Evolutionary conservation across 2,113 vertebrate species (phyloP).

Genomic region (Petrocephalus zakoni): DNA sequence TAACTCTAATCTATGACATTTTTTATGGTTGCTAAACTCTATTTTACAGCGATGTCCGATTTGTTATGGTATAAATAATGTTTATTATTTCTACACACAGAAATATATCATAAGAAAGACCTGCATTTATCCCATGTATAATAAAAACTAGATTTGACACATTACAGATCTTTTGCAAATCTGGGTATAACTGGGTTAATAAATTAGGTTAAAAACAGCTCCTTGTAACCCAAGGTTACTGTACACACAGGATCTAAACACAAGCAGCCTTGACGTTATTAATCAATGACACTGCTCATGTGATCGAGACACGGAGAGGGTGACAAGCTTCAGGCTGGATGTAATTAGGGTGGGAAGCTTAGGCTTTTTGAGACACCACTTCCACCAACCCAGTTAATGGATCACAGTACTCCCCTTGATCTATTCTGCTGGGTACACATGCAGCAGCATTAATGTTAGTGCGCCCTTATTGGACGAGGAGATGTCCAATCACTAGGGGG

Average conservation of each 20-base stretch:
- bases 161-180: background rate
- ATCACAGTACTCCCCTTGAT: background rate
- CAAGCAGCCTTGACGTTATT: background rate
- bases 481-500: background rate
- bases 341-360: background rate
- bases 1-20: background rate
- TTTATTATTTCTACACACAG: background rate
- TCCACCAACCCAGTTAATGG: background rate
- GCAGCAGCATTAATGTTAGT: background rate
- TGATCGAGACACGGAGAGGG: background rate
- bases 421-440: background rate
- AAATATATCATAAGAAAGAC: background rate
- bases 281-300: background rate
- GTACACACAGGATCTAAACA: background rate
- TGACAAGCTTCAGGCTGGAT: background rate
- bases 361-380: background rate
- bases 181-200: background rate
- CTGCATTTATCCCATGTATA: background rate
- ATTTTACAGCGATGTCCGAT: background rate
- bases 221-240: background rate
- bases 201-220: background rate
- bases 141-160: background rate
- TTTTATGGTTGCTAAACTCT: background rate
- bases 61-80: background rate
- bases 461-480: background rate